Conservation (phyloP, 2,113 vertebrate genomes). For the Mungos mungo region DNA sequence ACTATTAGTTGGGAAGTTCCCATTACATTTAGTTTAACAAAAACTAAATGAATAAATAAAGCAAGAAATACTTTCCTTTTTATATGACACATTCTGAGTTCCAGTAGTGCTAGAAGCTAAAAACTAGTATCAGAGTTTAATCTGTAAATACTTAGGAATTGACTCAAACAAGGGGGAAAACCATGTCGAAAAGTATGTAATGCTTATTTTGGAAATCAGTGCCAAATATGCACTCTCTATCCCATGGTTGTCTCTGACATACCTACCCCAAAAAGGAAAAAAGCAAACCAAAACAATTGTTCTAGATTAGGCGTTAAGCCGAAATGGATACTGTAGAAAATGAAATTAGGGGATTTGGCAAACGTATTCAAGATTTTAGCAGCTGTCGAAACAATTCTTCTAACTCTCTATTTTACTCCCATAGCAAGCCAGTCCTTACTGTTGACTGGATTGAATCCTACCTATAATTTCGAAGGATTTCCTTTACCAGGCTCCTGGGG, state of each 20-base stretch:
- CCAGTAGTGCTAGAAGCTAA: not conserved
- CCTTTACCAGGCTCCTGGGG: not conserved
- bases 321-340: not conserved
- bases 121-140: not conserved
- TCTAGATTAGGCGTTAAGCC: not conserved
- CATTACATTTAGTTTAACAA: not conserved
- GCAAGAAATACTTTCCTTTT: not conserved
- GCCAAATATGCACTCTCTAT: not conserved
- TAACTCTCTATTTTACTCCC: not conserved
- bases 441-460: not conserved
- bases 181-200: not conserved
- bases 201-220: not conserved
- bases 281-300: not conserved
- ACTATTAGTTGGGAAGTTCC: not conserved
- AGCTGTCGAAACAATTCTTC: not conserved
- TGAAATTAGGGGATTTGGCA: not conserved
- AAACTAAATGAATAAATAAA: slow-evolving; percentile 13
- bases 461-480: not conserved
- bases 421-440: not conserved
- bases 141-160: not conserved
- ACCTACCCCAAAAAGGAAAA: not conserved
- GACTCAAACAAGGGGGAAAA: not conserved
- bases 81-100: not conserved
- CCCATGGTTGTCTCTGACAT: not conserved
- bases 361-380: not conserved